Evolutionary conservation across 1,140 invertebrate species (phyloP).

Genomic region (Phenacoccus solenopsis): DNA sequence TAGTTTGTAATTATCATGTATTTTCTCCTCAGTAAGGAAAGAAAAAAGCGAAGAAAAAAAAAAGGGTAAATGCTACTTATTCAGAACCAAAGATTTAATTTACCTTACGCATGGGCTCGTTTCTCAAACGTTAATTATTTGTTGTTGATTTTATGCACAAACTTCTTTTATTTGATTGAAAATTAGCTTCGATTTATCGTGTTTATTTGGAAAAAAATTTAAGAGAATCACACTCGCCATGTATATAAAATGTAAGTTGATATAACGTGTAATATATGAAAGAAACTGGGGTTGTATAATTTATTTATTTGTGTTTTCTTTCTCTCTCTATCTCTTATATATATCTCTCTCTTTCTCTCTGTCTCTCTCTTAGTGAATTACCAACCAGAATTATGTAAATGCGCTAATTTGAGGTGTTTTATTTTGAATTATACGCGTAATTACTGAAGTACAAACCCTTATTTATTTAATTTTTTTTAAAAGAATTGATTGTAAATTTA

Average conservation of each 20-base stretch:
- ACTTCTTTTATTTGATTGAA: neutral
- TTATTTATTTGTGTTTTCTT: neutral
- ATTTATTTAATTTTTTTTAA: constrained; percentile 1
- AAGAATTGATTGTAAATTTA: neutral
- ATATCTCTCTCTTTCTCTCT: too few species aligned
- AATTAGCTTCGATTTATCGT: neutral
- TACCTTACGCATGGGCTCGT: neutral
- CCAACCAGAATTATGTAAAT: neutral
- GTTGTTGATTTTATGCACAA: constrained; percentile 10
- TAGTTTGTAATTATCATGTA: too few species aligned
- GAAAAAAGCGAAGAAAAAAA: neutral
- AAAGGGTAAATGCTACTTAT: constrained; percentile 3
- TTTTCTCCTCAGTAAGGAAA: too few species aligned
- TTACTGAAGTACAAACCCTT: constrained; percentile 8
- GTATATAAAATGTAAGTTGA: neutral
- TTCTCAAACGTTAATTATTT: neutral
- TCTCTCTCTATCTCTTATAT: neutral
- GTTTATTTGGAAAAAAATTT: neutral
- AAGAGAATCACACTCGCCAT: neutral
- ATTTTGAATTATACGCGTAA: constrained; percentile 1
- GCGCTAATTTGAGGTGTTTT: neutral
- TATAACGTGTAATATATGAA: neutral
- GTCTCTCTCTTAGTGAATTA: constrained; percentile 6
- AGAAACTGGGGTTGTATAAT: constrained; percentile 6
- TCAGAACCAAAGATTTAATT: constrained; percentile 13